Percentiles rank a stretch among this genome's conserved stretches.
Evolutionary conservation across 2,113 vertebrate species (phyloP).

Genomic region (Tichodroma muraria): DNA sequence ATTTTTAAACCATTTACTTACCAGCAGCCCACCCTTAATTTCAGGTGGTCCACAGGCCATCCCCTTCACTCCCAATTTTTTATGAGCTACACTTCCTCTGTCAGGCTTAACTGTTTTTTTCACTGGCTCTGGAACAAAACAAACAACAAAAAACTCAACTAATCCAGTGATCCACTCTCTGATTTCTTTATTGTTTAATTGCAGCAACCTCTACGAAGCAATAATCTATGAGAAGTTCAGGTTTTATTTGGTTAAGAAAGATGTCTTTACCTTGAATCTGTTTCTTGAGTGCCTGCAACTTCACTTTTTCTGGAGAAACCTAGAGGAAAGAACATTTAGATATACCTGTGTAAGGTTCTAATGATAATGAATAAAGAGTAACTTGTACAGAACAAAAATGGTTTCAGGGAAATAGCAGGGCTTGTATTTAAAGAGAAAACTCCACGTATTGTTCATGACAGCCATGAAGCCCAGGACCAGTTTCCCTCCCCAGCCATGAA

Average conservation of each 20-base stretch:
- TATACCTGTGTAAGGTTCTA: background rate
- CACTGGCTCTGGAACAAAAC: constrained; percentile 35
- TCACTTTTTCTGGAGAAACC: constrained; percentile 81
- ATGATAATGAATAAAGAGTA: background rate
- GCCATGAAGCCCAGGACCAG: background rate
- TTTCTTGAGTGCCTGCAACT: constrained; percentile 80
- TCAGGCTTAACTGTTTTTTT: constrained; percentile 14
- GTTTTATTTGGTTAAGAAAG: background rate
- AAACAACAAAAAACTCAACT: background rate
- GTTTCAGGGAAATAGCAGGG: background rate
- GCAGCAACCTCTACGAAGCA: background rate
- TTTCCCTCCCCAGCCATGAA: background rate
- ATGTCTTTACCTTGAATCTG: constrained; percentile 70
- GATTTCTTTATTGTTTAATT: background rate
- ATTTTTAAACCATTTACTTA: constrained; percentile 55
- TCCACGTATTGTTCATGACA: background rate
- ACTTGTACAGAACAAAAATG: background rate
- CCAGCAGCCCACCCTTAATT: constrained; percentile 67
- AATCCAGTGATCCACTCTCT: background rate
- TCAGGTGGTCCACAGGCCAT: constrained; percentile 72
- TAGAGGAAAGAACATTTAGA: constrained; percentile 41
- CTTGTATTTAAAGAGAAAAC: background rate
- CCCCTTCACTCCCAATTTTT: constrained; percentile 62
- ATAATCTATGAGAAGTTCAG: background rate
- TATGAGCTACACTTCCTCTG: background rate